Conservation (phyloP, 1,140 invertebrate genomes). For the Scaptomyza montana region DNA sequence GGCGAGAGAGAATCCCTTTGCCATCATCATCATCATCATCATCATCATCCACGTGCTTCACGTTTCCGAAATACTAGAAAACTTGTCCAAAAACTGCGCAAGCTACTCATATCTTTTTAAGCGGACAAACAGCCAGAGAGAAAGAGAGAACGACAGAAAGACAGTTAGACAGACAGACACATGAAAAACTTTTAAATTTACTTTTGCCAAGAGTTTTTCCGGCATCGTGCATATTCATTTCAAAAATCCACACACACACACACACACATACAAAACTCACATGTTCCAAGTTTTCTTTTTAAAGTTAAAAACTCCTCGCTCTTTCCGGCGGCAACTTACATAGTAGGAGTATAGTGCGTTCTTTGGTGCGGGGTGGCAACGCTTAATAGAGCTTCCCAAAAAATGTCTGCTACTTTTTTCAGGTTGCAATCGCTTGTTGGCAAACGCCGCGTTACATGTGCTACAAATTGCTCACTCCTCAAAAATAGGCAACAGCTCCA, state of each 20-base stretch:
- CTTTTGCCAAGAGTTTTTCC: slow-evolving; percentile 79
- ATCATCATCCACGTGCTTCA: slow-evolving; percentile 22
- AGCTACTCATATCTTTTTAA: slow-evolving; percentile 66
- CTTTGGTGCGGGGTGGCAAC: slow-evolving; percentile 40
- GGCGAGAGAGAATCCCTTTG: slow-evolving; percentile 48
- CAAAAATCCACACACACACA: slow-evolving; percentile 62
- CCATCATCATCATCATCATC: background rate
- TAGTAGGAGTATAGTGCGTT: background rate
- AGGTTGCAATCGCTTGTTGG: slow-evolving; percentile 61
- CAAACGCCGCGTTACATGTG: slow-evolving; percentile 66
- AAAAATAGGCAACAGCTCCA: slow-evolving; percentile 3
- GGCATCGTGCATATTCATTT: slow-evolving; percentile 72
- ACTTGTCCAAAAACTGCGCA: slow-evolving; percentile 77
- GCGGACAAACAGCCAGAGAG: slow-evolving; percentile 14
- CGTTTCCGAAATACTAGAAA: slow-evolving; percentile 67
- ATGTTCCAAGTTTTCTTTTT: slow-evolving; percentile 63
- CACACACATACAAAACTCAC: slow-evolving; percentile 27
- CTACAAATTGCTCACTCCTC: slow-evolving; percentile 59
- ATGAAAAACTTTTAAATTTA: slow-evolving; percentile 81
- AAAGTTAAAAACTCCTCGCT: slow-evolving; percentile 42
- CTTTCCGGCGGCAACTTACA: background rate
- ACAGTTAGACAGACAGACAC: slow-evolving; percentile 37
- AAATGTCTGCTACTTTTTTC: slow-evolving; percentile 48
- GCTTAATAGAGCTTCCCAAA: slow-evolving; percentile 79
- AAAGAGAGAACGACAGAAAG: background rate